Base-by-base conservation (phyloP, 2,797 vertebrate genomes). In the Epinephelus malabaricus region DNA sequence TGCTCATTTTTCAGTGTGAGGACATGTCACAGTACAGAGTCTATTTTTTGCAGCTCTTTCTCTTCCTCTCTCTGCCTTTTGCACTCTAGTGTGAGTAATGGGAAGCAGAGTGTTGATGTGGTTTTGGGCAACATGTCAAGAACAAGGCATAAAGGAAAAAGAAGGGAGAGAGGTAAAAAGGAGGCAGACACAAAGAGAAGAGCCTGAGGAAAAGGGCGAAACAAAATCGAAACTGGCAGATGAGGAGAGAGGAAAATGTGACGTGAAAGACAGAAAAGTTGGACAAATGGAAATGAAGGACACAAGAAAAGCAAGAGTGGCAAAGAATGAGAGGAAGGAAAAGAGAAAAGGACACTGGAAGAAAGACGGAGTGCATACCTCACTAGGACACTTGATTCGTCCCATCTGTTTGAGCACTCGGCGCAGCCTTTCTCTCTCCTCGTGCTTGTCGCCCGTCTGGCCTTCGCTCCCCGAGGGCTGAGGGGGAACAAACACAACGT, bases 351-450 rank as follows among this genome's bases (percentile, higher is more conserved):
- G 70, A 83, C 56, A 46, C 27, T 4, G 68, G 62, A 65, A 77
- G 67, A 83, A 59, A 66, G 74, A 82, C 60, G 51, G 71, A 82
- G 70, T 47, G 69, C 90, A 88, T 97, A 99, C 98, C 97, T 99
- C 96, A 88, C 95, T 97, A 67, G 97, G 96, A 92, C 98, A 99
- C 92, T 98, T 98, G 89, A 99, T 96, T 93, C 97, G 95, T 86
- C 98, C 97, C 97, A 98, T 98, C 95, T 99, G 98, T 95, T 99
- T 99, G 85, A 98, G 96, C 82, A 98, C 95, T 87, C 96, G 95
- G 73, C 97, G 96, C 85, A 99, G 96, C 81, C 96, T 96, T 84
- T 98, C 98, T 81, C 97, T 95, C 88, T 98, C 97, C 84, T 97
- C 96, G 82, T 97, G 97, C 88, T 97, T 96, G n/a, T 96, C 95